Evolutionary conservation across 2,888 invertebrate genomes (phyloP).

Genomic region (Bombyx huttoni): DNA sequence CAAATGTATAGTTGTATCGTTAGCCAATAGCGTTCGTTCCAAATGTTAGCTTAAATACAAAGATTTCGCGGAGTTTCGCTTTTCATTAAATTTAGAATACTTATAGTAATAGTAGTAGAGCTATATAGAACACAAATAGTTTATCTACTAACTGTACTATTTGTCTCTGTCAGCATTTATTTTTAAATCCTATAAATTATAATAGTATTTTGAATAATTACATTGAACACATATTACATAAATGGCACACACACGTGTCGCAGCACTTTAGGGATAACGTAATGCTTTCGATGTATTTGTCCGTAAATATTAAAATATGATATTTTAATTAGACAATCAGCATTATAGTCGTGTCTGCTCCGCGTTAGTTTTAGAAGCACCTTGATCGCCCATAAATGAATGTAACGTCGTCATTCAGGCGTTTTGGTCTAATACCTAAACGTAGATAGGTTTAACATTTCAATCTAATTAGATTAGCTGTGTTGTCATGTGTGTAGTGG

Average conservation of each 20-base stretch:
- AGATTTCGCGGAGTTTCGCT: slow-evolving; percentile 18
- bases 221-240: too few relatives aligned
- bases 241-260: not conserved
- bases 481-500: slow-evolving; percentile 36
- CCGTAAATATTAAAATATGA: slow-evolving; percentile 5
- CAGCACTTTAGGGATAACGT: not conserved
- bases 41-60: slow-evolving; percentile 63
- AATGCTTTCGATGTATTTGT: slow-evolving; percentile 7
- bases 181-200: slow-evolving; percentile 2
- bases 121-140: too few relatives aligned
- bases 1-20: slow-evolving; percentile 69
- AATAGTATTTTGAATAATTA: not conserved
- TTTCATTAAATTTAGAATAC: not conserved
- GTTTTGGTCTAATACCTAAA: slow-evolving; percentile 43
- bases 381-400: slow-evolving; percentile 45
- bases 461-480: slow-evolving; percentile 53
- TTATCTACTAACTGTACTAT: not conserved
- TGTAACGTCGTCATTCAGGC: slow-evolving; percentile 36
- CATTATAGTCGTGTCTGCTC: slow-evolving; percentile 7
- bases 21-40: slow-evolving; percentile 69
- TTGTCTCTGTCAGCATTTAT: not conserved
- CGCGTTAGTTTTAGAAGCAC: slow-evolving; percentile 45
- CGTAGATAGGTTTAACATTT: slow-evolving; percentile 57
- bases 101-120: too few relatives aligned
- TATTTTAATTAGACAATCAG: not conserved